phyloP scores from a whole-genome alignment of 2,113 vertebrate genomes.

The Plotosus lineatus region DNA sequence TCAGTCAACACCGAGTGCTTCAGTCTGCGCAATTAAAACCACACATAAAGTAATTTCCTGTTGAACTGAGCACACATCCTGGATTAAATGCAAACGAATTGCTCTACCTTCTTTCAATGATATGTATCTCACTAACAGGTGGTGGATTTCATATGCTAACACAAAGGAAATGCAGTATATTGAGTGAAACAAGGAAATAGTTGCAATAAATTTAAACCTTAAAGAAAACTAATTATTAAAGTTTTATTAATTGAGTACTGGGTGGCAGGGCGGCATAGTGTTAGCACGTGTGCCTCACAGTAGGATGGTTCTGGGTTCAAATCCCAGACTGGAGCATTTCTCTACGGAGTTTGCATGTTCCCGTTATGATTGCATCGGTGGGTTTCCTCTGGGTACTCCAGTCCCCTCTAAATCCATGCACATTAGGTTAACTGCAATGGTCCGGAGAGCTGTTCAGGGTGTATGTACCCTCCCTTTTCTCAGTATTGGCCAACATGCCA shows the following conservation, averaged over 20 bases:
- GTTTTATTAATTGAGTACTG: background rate
- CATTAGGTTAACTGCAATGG: no score
- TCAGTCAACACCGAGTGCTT: background rate
- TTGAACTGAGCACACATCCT: background rate
- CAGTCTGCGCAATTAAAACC: background rate
- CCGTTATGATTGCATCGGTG: no score
- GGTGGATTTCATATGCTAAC: background rate
- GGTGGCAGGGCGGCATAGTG: no score
- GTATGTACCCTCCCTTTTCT: no score
- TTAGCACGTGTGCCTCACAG: no score
- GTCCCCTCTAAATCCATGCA: no score
- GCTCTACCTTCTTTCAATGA: background rate
- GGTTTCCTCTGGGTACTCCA: no score
- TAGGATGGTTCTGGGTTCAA: no score
- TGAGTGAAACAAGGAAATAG: background rate
- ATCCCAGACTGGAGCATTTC: no score
- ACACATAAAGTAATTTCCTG: conserved; percentile 5
- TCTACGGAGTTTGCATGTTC: no score
- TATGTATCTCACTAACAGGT: background rate
- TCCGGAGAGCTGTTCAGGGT: no score
- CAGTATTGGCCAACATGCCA: no score
- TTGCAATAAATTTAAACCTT: background rate
- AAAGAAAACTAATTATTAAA: background rate
- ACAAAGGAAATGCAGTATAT: background rate
- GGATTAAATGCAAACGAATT: background rate